Conservation (phyloP, 92 coral and sea anemone species). For the Muricea muricata region DNA sequence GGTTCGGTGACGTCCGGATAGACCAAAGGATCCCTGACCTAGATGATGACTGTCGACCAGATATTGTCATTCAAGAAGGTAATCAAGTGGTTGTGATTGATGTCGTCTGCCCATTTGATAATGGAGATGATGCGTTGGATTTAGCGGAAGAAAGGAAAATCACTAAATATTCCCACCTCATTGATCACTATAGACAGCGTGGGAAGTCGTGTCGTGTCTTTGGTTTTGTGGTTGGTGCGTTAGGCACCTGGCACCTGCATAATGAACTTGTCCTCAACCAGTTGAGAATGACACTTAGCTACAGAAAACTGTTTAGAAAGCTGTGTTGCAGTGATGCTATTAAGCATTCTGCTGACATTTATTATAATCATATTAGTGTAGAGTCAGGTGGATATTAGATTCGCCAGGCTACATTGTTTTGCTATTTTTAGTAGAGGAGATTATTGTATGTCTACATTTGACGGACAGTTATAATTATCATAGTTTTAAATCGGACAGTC, state of each 20-base stretch:
- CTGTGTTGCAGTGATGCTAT: conserved; percentile 5
- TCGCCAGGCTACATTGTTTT: too few relatives aligned
- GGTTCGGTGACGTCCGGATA: not conserved
- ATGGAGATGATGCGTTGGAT: not conserved
- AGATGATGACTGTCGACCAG: not conserved
- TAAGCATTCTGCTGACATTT: conserved; percentile 8
- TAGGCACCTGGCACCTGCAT: not conserved
- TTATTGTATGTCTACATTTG: too few relatives aligned
- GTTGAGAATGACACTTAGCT: not conserved
- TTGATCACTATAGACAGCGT: not conserved
- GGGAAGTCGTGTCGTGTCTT: not conserved
- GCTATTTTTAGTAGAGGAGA: too few relatives aligned
- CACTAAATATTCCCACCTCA: not conserved
- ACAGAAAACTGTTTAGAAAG: not conserved
- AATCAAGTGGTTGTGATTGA: not conserved
- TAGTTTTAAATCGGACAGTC: too few relatives aligned
- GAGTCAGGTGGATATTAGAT: not conserved
- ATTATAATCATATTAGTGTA: not conserved
- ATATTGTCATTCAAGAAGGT: not conserved
- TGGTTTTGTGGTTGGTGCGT: conserved; percentile 22
- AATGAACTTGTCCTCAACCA: not conserved
- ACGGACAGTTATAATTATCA: too few relatives aligned
- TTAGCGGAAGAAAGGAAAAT: not conserved
- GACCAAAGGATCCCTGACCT: not conserved
- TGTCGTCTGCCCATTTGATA: conserved; percentile 11